Percentiles rank a stretch among this genome's conserved stretches.
Evolutionary conservation across 2,113 vertebrate genomes (phyloP).

Genomic region (Coturnix japonica): DNA sequence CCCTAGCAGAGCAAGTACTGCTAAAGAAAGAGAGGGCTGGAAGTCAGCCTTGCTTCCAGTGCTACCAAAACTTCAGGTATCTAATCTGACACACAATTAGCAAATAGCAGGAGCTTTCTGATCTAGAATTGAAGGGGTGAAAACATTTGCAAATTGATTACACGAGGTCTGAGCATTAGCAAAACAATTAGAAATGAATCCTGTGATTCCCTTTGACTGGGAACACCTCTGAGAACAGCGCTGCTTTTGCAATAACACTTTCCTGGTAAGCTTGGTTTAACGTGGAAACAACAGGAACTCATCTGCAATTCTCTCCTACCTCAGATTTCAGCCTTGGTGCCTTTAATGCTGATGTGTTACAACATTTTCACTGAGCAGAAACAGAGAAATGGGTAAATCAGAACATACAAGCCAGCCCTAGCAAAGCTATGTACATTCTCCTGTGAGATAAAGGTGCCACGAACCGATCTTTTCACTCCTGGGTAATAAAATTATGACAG

Average conservation of each 20-base stretch:
- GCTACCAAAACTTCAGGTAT: not conserved
- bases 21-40: not conserved
- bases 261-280: not conserved
- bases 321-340: not conserved
- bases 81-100: not conserved
- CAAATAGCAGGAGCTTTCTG: not conserved
- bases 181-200: not conserved
- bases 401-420: not conserved
- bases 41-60: not conserved
- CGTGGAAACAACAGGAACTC: not conserved
- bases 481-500: constrained; percentile 34
- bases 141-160: not conserved
- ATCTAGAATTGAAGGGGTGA: not conserved
- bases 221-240: not conserved
- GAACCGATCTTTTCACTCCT: constrained; percentile 39
- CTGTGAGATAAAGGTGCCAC: constrained; percentile 20
- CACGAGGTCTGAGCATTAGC: not conserved
- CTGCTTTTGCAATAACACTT: not conserved
- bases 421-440: not conserved
- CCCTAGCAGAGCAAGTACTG: not conserved
- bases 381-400: not conserved
- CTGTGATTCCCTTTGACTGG: not conserved
- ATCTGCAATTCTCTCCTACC: not conserved
- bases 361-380: constrained; percentile 2
- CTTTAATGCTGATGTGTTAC: not conserved